Base-by-base conservation (phyloP, 2,113 vertebrate genomes). In the Plecotus auritus region DNA sequence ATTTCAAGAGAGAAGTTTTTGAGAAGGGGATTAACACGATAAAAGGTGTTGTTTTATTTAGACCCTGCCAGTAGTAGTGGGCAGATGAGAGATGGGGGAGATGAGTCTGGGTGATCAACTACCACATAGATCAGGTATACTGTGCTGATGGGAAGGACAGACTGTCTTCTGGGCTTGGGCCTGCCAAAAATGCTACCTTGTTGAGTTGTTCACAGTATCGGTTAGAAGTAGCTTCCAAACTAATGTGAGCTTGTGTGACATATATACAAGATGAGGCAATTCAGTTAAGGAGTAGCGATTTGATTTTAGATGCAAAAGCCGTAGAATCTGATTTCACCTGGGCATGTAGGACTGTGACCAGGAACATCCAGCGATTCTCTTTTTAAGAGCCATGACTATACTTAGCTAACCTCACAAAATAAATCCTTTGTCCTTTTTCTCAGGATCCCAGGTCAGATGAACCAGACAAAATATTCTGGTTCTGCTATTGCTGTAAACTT, bases 41-140 rank as follows among this genome's bases (percentile, higher is more conserved):
- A 85, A 90, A 72, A 54, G 16, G 77, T 42, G 20, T 80, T 76
- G 70, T 93, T 83, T 96, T 88, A 89, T n/a, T 84, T n/a, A 72
- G 67, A 37, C 72, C 14, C 42, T 49, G 40, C 70, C 81, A 45
- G 26, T 81, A 37, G 84, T 9, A 42, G 35, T 73, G 67, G 49
- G 81, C 90, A 82, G 74, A 59, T 72, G 51, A 77, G 64, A 85
- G 73, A 76, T 70, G 59, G 54, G 51, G 42, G 14, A 64, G 28
- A 47, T 40, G 35, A 80, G 32, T 77, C 40, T 47, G 73, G 56
- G 37, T 0, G 1, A 45, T 90, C 20, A 49, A 85, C 35, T 90
- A 20, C 47, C 70, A 54, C 18, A 78, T 28, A 77, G 47, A 95
- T 82, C 28, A 30, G 45, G 47, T 82, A 54, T 9, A 76, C 45